Conservation (phyloP, 2,888 invertebrate species). For the Julus scandinavius region DNA sequence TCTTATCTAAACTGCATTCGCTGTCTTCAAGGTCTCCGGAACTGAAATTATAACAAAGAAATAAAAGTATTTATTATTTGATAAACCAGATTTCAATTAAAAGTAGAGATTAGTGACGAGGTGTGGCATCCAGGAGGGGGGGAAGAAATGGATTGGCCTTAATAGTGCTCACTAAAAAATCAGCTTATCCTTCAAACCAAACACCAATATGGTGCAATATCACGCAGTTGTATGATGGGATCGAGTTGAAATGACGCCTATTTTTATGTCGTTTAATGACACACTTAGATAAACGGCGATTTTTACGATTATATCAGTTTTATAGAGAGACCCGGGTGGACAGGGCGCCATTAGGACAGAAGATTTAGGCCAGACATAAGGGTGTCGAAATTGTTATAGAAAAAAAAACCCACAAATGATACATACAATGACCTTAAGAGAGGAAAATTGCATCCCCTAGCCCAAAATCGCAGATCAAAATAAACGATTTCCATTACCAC, state of each 20-base stretch:
- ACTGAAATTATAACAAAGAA: conserved; percentile 11
- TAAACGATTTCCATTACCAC: not conserved
- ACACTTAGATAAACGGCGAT: not conserved
- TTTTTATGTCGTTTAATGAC: not conserved
- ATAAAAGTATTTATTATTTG: not conserved
- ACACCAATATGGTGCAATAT: not conserved
- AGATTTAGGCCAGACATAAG: not conserved
- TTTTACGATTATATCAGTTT: not conserved
- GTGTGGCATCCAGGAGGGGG: not conserved
- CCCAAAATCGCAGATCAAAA: not conserved
- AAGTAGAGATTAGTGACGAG: not conserved
- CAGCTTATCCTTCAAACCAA: not conserved
- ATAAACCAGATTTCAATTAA: not conserved
- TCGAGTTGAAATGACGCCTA: not conserved
- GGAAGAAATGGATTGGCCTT: not conserved
- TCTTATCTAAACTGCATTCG: conserved; percentile 41
- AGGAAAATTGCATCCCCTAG: not conserved
- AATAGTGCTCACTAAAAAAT: too few relatives aligned
- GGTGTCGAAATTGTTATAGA: not conserved
- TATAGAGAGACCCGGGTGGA: not conserved
- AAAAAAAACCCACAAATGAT: not conserved
- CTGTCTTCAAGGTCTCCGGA: conserved; percentile 49
- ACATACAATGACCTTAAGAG: not conserved
- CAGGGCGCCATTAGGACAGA: not conserved
- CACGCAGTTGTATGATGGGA: not conserved